Conservation (phyloP, 2,113 vertebrate species). For the Plecotus auritus region DNA sequence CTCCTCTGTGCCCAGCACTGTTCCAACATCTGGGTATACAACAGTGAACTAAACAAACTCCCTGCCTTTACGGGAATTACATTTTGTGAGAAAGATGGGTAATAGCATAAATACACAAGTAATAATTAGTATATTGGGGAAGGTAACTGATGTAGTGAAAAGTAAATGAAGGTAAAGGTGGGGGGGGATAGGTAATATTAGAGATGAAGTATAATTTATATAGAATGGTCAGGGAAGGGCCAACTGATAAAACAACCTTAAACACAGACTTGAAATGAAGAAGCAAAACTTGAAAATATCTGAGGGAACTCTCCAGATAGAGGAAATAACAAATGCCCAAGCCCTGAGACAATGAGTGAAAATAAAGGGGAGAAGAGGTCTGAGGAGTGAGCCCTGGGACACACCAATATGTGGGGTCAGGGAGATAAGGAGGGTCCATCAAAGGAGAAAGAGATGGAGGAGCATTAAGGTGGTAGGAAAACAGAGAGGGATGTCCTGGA, state of each 20-base stretch:
- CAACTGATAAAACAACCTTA: neutral
- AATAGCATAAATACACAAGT: neutral
- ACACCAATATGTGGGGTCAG: neutral
- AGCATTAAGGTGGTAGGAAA: neutral
- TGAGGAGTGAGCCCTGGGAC: neutral
- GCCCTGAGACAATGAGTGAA: neutral
- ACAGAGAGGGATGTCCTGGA: neutral
- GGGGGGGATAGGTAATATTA: neutral
- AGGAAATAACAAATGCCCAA: neutral
- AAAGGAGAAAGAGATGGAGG: neutral
- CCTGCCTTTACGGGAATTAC: neutral
- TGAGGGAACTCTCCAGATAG: neutral
- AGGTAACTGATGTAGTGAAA: neutral
- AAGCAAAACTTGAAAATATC: neutral
- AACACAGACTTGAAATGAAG: neutral
- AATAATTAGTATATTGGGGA: neutral
- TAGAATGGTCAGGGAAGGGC: neutral
- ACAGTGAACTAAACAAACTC: neutral
- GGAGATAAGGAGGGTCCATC: neutral
- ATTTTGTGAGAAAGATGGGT: neutral
- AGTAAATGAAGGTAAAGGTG: neutral
- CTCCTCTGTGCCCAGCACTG: neutral
- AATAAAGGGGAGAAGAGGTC: neutral
- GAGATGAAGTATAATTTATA: neutral
- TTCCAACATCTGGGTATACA: neutral